Evolutionary conservation across 2,888 invertebrate species (phyloP).

Genomic region (Cryptus viduatorius): DNA sequence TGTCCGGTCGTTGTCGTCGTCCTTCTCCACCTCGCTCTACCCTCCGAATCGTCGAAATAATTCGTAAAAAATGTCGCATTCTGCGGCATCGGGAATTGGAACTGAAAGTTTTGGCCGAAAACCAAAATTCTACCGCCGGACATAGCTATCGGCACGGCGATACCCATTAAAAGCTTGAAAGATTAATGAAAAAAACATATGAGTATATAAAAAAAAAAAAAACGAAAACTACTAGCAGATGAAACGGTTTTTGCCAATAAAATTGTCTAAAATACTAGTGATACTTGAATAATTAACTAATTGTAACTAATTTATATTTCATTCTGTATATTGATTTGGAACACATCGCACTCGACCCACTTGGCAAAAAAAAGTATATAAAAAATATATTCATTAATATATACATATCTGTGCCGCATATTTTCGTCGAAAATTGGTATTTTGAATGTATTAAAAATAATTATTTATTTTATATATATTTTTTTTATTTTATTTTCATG

Average conservation of each 20-base stretch:
- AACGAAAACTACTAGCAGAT: background rate
- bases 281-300: too few relatives aligned
- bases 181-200: constrained; percentile 12
- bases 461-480: too few relatives aligned
- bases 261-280: background rate
- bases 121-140: constrained; percentile 86
- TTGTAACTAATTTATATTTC: too few relatives aligned
- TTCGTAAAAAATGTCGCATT: constrained; percentile 86
- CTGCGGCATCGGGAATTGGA: constrained; percentile 87
- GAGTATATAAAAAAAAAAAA: background rate
- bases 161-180: constrained; percentile 87
- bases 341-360: too few relatives aligned
- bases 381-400: too few relatives aligned
- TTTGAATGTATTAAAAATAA: too few relatives aligned
- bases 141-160: constrained; percentile 87
- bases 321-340: too few relatives aligned
- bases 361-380: too few relatives aligned
- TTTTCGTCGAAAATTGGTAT: too few relatives aligned
- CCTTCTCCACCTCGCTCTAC: constrained; percentile 66
- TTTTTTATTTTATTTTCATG: too few relatives aligned
- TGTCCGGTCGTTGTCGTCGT: constrained; percentile 20
- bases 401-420: too few relatives aligned
- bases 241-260: background rate
- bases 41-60: constrained; percentile 83
- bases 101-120: constrained; percentile 89